These are phyloP conservation scores for Saccopteryx leptura DNA, from an alignment of 2,113 vertebrate genomes.

Conservation along the genomic window DNA sequence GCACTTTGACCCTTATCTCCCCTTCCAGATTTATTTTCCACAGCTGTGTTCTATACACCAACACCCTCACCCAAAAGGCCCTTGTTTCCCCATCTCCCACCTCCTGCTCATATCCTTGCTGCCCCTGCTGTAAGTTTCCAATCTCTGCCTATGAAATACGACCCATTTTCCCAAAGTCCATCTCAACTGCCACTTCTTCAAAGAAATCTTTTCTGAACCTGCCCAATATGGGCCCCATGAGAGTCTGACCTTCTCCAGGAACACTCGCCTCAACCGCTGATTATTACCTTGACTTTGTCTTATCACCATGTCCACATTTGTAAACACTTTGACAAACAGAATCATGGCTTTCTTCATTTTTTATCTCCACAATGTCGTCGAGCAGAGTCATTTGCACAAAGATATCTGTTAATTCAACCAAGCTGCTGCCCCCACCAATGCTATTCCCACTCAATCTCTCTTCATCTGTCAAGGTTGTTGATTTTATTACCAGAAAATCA, in stretches of 20 bases:
- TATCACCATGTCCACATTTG: background rate
- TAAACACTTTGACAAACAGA: background rate
- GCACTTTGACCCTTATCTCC: background rate
- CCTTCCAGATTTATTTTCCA: background rate
- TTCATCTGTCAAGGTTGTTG: slow-evolving; percentile 78
- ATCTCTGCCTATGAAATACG: background rate
- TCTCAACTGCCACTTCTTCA: background rate
- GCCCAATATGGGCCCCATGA: background rate
- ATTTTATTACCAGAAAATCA: slow-evolving; percentile 81
- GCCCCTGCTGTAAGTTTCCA: background rate
- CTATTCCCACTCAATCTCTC: slow-evolving; percentile 67
- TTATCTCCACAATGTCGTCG: background rate
- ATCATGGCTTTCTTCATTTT: background rate
- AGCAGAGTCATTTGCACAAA: slow-evolving; percentile 32
- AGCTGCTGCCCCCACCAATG: slow-evolving; percentile 39
- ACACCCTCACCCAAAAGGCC: background rate
- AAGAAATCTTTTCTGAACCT: background rate
- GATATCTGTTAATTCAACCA: slow-evolving; percentile 65
- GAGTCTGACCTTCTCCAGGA: background rate
- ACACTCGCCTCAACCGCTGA: background rate
- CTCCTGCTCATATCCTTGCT: background rate
- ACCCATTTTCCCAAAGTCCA: background rate
- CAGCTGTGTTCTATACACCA: fast-evolving
- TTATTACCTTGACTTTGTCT: background rate
- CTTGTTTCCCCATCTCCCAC: fast-evolving